phyloP scores from a whole-genome alignment of 2,113 vertebrate genomes.

The Rhadina sibilatrix region DNA sequence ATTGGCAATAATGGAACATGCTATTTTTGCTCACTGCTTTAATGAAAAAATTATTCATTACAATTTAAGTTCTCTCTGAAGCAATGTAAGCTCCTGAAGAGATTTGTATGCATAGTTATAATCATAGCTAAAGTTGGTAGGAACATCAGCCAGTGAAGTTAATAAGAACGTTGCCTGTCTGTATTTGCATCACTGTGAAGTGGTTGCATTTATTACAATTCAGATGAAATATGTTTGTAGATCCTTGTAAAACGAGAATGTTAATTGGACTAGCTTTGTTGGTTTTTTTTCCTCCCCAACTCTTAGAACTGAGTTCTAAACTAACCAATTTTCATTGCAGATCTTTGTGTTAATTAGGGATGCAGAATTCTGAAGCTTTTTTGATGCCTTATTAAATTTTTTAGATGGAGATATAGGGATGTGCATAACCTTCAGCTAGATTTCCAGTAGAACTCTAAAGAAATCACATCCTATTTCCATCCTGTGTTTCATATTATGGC shows the following conservation, averaged over 20 bases:
- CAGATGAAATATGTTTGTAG: neutral
- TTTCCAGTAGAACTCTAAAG: neutral
- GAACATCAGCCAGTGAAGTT: neutral
- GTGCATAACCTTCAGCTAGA: neutral
- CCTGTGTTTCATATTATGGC: neutral
- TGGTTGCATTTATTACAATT: neutral
- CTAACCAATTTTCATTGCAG: neutral
- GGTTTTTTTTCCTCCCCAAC: accelerated
- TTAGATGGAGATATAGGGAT: neutral
- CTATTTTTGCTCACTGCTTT: neutral
- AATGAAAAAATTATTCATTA: neutral
- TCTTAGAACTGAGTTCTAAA: neutral
- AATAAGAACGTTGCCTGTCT: neutral
- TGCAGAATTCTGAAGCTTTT: neutral
- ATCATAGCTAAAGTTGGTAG: neutral
- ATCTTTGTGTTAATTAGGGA: neutral
- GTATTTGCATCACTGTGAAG: neutral
- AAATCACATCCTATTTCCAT: neutral
- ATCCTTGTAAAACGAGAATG: neutral
- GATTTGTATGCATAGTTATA: neutral
- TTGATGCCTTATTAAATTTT: neutral
- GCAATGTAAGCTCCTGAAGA: neutral
- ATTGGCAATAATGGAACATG: neutral
- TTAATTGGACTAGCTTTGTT: neutral
- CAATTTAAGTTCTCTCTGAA: neutral